Percentiles rank a stretch among this genome's conserved stretches.
Conservation (phyloP, 1,140 invertebrate genomes). For the Tenebrio molitor region DNA sequence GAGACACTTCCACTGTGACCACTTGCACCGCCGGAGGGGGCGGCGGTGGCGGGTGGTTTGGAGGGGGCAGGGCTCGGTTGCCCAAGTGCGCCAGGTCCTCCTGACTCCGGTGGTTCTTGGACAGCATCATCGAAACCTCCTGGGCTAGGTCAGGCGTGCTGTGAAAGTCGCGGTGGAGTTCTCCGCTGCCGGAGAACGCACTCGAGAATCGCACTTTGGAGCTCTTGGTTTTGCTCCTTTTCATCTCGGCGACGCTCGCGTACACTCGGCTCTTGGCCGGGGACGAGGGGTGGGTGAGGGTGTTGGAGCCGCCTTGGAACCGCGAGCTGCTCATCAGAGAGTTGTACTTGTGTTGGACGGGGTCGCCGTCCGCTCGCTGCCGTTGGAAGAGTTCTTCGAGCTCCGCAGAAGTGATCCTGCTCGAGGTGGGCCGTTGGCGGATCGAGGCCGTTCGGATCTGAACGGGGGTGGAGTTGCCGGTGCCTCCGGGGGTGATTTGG, state of each 20-base stretch:
- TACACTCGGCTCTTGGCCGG: constrained; percentile 84
- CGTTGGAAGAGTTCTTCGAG: constrained; percentile 91
- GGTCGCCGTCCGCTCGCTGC: constrained; percentile 73
- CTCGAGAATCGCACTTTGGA: constrained; percentile 71
- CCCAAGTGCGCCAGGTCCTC: constrained; percentile 76
- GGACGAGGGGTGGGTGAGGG: constrained; percentile 68
- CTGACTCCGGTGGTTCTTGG: constrained; percentile 76
- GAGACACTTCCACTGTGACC: constrained; percentile 78
- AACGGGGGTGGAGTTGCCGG: constrained; percentile 69
- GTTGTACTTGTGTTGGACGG: constrained; percentile 64
- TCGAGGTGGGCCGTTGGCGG: constrained; percentile 85
- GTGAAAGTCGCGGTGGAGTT: constrained; percentile 88
- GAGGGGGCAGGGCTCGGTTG: constrained; percentile 74
- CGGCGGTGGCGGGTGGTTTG: constrained; percentile 78
- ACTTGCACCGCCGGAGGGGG: constrained; percentile 80
- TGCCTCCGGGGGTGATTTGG: constrained; percentile 68
- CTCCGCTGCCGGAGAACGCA: constrained; percentile 67
- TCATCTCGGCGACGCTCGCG: constrained; percentile 96
- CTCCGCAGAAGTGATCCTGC: constrained; percentile 89
- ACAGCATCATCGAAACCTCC: constrained; percentile 57
- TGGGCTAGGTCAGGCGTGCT: constrained; percentile 86
- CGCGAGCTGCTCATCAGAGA: constrained; percentile 81
- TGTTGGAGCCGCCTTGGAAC: constrained; percentile 75
- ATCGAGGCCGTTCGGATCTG: constrained; percentile 89
- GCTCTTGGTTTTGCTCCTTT: constrained; percentile 79